Conservation (phyloP, 2,797 vertebrate species). For the Pangasius djambal region DNA sequence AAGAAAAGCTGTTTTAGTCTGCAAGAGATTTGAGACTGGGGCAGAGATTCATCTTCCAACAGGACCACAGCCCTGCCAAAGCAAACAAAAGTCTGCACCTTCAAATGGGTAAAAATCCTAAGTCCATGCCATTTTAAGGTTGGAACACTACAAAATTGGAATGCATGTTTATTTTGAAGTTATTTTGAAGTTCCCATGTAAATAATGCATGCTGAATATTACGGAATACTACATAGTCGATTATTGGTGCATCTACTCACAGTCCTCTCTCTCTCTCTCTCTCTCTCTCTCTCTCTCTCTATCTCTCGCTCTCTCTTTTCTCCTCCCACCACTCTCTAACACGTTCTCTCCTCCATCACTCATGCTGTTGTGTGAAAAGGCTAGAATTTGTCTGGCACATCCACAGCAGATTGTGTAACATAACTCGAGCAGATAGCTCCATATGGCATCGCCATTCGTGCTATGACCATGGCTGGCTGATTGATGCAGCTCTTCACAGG, state of each 20-base stretch:
- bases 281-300: background rate
- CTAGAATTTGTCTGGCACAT: constrained; percentile 52
- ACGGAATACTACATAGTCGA: background rate
- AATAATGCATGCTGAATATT: background rate
- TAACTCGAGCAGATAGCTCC: constrained; percentile 56
- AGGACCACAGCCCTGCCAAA: background rate
- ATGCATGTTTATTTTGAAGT: background rate
- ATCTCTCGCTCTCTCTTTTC: constrained; percentile 1
- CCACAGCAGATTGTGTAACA: constrained; percentile 59
- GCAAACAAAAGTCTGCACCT: background rate
- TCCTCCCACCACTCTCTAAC: constrained; percentile 10
- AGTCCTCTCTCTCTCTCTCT: no score
- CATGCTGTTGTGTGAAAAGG: constrained; percentile 57
- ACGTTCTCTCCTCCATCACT: constrained; percentile 44
- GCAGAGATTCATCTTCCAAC: background rate
- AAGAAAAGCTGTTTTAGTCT: background rate
- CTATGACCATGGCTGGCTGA: constrained; percentile 47
- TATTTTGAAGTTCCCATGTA: background rate
- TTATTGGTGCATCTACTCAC: background rate
- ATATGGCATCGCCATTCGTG: constrained; percentile 47
- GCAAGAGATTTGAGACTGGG: background rate
- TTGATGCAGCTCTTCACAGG: constrained; percentile 49
- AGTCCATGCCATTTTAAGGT: background rate
- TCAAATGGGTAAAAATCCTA: background rate
- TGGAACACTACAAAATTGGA: background rate